Evolutionary conservation across 1,140 invertebrate genomes (phyloP), one percentile per base, ranked within the genome.

Genomic region (Sitophilus oryzae): DNA sequence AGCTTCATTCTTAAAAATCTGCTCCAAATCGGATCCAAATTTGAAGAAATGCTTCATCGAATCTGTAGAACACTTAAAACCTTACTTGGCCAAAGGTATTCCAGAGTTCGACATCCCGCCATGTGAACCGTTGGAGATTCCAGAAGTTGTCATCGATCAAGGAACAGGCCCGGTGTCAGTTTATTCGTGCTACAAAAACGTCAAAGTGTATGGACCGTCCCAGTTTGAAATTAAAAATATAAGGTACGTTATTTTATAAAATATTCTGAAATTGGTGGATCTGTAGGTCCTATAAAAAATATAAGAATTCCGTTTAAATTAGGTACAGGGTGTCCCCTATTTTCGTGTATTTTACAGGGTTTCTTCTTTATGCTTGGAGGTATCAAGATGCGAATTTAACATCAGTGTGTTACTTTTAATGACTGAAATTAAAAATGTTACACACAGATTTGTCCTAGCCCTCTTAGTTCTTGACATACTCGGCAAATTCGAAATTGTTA

Each of bases 81-180:
- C 80, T 58, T 59, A 75, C 62, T 58, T 82, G 15, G 73, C 67
- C 2, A 63, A 68, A 67, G 82, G 83, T 11, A 76, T 85, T 25
- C 75, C 78, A 14, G 74, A 77, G 55, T 76, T 81, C 21, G 71
- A 71, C 6, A 77, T 85, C 25, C 82, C 83, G 3, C 69, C 78
- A 2, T 82, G 78, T 51, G 82, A 86, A 59, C 83, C 83, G 0
- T 67, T 85, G n/a, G 25, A 69, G 0, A 72, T 86, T 35, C 76
- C 79, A 1, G 68, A 79, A 40, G 66, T 85, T 8, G 69, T 77
- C 2, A 74, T 84, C 23, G 75, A 77, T 57, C 82, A 84, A 63
- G 74, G 76, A 3, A 63, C 75, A 8, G 83, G 82, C 3, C 73
- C 82, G 0, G 76, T 85, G 14, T 72, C 75, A n/a, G 68, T 84